Percentiles rank a stretch among this genome's conserved stretches.
These are phyloP conservation scores for Horisme vitalbata DNA, from an alignment of 2,888 invertebrate genomes.

Conservation along the genomic window DNA sequence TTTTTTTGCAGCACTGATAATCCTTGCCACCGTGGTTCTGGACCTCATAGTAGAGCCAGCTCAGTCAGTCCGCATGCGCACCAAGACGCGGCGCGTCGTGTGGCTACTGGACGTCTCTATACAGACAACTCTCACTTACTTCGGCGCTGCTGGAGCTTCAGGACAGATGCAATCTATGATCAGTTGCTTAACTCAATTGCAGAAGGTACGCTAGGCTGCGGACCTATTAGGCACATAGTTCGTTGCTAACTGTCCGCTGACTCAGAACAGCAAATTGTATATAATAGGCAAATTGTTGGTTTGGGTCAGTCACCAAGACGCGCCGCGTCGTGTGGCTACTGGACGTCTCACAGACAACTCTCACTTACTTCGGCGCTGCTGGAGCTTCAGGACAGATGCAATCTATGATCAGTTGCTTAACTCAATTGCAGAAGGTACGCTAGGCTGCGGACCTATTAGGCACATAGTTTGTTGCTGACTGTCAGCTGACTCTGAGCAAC, in stretches of 20 bases:
- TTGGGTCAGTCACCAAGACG: constrained; percentile 21
- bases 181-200: constrained; percentile 31
- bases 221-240: no score
- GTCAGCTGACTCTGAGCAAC: no score
- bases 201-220: constrained; percentile 44
- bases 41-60: constrained; percentile 20
- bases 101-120: constrained; percentile 32
- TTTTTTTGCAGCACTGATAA: constrained; percentile 28
- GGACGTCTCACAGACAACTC: constrained; percentile 29
- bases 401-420: constrained; percentile 33
- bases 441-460: no score
- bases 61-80: constrained; percentile 26
- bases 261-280: no score
- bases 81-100: constrained; percentile 26
- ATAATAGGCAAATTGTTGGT: no score
- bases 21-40: constrained; percentile 14
- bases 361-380: constrained; percentile 26
- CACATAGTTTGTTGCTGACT: no score
- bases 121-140: constrained; percentile 23
- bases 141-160: constrained; percentile 29
- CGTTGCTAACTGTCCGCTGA: no score
- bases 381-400: constrained; percentile 33
- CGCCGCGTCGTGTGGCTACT: constrained; percentile 31
- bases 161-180: constrained; percentile 36
- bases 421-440: constrained; percentile 43